Evolutionary conservation across 2,113 vertebrate genomes (phyloP).

Genomic region (Otocyon megalotis): DNA sequence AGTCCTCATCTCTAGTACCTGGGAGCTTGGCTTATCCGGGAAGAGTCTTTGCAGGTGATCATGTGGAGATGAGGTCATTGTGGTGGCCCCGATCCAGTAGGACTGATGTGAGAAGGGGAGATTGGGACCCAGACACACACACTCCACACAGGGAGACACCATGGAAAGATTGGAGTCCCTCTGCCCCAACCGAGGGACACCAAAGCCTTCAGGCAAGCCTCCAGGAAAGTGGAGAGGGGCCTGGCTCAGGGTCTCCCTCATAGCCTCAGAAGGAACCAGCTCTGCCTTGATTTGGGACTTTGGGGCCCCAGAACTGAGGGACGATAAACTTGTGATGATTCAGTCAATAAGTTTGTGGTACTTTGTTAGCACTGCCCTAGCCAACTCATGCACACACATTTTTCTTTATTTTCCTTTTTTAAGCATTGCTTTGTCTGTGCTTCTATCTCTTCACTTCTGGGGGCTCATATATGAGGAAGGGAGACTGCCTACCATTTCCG

Average conservation of each 20-base stretch:
- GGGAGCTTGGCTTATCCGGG: not conserved
- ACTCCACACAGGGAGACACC: accelerated
- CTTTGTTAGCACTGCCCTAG: not conserved
- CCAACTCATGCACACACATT: accelerated
- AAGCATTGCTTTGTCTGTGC: not conserved
- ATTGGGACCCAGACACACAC: not conserved
- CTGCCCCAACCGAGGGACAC: accelerated
- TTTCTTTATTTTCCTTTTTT: not conserved
- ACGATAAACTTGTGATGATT: accelerated
- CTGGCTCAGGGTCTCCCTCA: accelerated
- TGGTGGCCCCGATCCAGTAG: accelerated
- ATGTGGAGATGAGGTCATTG: not conserved
- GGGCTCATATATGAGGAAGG: not conserved
- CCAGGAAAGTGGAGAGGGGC: not conserved
- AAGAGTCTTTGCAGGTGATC: not conserved
- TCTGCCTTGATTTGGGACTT: not conserved
- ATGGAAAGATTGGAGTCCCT: not conserved
- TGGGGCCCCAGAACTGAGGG: not conserved
- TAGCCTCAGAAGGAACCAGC: too few relatives aligned
- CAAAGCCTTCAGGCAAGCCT: accelerated
- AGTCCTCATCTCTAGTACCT: not conserved
- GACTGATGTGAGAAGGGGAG: accelerated
- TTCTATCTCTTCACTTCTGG: not conserved
- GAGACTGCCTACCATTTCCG: not conserved
- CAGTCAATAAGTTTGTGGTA: not conserved